Conservation (phyloP, 2,797 vertebrate species). For the Tenualosa ilisha region DNA sequence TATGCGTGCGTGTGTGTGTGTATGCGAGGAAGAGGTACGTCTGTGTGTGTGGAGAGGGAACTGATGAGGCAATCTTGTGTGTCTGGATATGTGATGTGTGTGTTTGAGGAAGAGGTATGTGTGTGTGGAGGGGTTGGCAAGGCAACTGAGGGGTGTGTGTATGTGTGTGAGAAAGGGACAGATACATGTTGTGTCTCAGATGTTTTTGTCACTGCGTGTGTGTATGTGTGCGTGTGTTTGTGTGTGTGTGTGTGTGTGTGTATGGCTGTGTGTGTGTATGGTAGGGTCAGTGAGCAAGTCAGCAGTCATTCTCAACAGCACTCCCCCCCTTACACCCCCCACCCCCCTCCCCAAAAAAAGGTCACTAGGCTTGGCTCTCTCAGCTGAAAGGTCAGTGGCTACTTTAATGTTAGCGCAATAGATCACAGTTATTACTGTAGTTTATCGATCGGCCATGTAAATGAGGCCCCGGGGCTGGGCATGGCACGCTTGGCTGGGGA, state of each 20-base stretch:
- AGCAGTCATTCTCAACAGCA: not conserved
- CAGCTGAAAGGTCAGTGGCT: slow-evolving; percentile 70
- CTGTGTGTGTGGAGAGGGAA: not conserved
- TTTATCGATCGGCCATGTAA: slow-evolving; percentile 79
- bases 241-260: not conserved
- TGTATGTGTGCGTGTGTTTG: not conserved
- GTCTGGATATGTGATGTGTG: not conserved
- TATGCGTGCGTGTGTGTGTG: slow-evolving; percentile 36
- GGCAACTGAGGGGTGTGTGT: not conserved
- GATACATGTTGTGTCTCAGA: not conserved
- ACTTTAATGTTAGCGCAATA: slow-evolving; percentile 77
- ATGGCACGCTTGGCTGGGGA: slow-evolving; percentile 63
- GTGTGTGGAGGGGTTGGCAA: not conserved
- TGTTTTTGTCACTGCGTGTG: not conserved
- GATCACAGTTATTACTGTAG: slow-evolving; percentile 83
- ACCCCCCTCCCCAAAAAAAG: slow-evolving; percentile 52
- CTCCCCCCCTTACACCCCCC: slow-evolving; percentile 3
- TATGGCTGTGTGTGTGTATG: not conserved
- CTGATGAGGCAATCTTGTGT: not conserved
- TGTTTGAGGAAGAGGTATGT: not conserved
- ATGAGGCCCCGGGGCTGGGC: slow-evolving; percentile 64
- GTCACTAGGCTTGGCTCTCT: slow-evolving; percentile 59
- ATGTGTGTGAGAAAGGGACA: slow-evolving; percentile 24
- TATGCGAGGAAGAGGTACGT: not conserved
- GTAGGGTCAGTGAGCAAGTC: not conserved